phyloP scores from a whole-genome alignment of 2,888 invertebrate species.

The Nephrotoma flavescens region DNA sequence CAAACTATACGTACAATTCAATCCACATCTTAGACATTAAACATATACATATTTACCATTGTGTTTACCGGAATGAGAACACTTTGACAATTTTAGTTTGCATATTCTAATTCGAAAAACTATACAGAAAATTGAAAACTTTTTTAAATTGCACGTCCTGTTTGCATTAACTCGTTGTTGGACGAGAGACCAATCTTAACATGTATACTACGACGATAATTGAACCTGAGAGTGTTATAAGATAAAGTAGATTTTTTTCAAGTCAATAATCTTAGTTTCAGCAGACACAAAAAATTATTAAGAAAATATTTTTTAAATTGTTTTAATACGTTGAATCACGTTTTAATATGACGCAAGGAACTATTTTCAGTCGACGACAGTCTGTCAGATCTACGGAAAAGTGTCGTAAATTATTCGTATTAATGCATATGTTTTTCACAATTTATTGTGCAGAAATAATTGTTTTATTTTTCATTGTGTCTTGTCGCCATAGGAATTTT shows the following conservation, averaged over 20 bases:
- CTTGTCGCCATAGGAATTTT: background rate
- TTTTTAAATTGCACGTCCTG: background rate
- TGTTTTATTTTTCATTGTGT: background rate
- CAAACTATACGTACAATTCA: background rate
- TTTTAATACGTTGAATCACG: background rate
- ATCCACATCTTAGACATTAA: background rate
- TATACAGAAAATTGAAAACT: background rate
- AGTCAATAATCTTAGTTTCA: background rate
- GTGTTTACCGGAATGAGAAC: background rate
- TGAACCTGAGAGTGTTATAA: background rate
- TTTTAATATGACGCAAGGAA: background rate
- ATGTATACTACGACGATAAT: background rate
- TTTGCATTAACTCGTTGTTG: background rate
- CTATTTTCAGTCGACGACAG: background rate
- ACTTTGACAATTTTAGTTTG: background rate
- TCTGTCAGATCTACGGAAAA: background rate
- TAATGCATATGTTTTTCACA: background rate
- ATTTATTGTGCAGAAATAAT: background rate
- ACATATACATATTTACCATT: background rate
- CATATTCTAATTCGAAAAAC: background rate
- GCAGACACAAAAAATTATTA: background rate
- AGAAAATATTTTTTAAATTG: background rate
- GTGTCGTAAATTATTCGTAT: background rate
- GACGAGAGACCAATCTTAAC: background rate
- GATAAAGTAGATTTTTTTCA: background rate